phyloP scores from a whole-genome alignment of 2,888 invertebrate species.

The Aphidoletes aphidimyza region DNA sequence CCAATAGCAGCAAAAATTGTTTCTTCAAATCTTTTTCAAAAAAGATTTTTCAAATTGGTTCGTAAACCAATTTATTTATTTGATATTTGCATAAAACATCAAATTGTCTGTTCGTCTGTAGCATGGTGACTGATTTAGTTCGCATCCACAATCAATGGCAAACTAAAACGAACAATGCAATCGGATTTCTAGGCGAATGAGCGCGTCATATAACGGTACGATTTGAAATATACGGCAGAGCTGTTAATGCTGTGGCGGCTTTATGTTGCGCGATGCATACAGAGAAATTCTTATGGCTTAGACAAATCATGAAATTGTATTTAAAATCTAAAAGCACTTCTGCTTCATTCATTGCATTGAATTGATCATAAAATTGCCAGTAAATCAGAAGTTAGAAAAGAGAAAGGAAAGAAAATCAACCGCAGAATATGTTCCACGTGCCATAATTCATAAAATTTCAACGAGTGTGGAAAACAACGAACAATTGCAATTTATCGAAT shows the following conservation, averaged over 20 bases:
- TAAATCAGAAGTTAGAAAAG: slow-evolving; percentile 19
- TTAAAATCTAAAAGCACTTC: background rate
- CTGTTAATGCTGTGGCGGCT: too few species aligned
- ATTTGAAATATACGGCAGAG: background rate
- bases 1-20: background rate
- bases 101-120: background rate
- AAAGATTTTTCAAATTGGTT: background rate
- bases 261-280: background rate
- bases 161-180: slow-evolving; percentile 8
- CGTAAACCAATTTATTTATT: background rate
- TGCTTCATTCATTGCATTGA: slow-evolving; percentile 15
- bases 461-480: background rate
- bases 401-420: slow-evolving; percentile 15
- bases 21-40: background rate
- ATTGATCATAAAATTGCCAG: background rate
- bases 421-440: background rate
- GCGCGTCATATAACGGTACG: slow-evolving; percentile 10
- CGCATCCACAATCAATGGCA: background rate
- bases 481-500: background rate
- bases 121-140: slow-evolving; percentile 7
- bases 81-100: slow-evolving; percentile 23
- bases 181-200: slow-evolving; percentile 49
- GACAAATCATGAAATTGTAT: background rate
- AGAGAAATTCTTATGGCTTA: background rate
- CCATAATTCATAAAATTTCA: slow-evolving; percentile 11